Evolutionary conservation across 2,113 vertebrate species (phyloP).

Genomic region (Piaya cayana): DNA sequence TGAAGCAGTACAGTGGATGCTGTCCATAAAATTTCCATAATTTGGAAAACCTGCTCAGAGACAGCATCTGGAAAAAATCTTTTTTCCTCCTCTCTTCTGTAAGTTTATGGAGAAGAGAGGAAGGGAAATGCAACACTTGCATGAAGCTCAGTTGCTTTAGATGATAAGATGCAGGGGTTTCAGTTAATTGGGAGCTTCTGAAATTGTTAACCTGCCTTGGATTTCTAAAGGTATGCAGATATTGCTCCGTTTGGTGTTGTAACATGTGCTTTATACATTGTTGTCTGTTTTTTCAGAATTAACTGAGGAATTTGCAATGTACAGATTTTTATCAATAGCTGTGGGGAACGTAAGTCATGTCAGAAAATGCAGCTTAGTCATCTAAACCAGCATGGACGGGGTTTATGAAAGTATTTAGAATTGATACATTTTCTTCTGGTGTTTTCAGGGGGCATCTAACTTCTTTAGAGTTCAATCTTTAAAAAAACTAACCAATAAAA

Average conservation of each 20-base stretch:
- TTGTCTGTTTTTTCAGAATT: conserved; percentile 1
- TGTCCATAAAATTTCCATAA: background rate
- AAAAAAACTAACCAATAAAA: background rate
- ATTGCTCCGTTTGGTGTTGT: conserved; percentile 28
- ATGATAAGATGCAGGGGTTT: background rate
- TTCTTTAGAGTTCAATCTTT: background rate
- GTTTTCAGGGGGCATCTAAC: background rate
- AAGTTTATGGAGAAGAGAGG: background rate
- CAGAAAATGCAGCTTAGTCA: conserved; percentile 39
- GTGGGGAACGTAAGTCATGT: background rate
- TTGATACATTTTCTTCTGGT: background rate
- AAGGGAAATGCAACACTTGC: background rate
- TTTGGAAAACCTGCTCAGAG: background rate
- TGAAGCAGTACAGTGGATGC: background rate
- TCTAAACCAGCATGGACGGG: background rate
- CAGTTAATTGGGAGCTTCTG: background rate
- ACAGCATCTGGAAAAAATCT: no score
- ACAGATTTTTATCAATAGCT: conserved; percentile 63
- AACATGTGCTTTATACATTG: background rate
- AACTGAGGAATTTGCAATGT: conserved; percentile 19
- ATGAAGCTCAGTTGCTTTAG: background rate
- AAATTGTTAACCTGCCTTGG: background rate
- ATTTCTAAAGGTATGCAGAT: conserved; percentile 14
- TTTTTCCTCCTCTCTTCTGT: background rate
- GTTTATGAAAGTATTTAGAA: background rate